phyloP scores from a whole-genome alignment of 2,113 vertebrate species.

The Dryoscopus gambensis region DNA sequence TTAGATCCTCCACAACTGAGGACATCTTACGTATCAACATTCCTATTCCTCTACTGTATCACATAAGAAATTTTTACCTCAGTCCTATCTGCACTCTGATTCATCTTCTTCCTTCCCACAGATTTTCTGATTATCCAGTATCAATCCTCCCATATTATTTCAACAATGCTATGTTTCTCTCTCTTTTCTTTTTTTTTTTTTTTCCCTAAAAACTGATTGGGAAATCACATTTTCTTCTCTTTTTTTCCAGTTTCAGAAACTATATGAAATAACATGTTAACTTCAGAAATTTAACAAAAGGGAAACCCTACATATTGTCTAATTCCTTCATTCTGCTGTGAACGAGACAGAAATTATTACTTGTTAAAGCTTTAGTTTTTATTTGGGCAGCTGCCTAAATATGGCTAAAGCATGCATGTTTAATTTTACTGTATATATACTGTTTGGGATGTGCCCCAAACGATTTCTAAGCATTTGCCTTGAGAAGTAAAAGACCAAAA shows the following conservation, averaged over 20 bases:
- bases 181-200: neutral
- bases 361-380: neutral
- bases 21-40: neutral
- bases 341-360: neutral
- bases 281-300: neutral
- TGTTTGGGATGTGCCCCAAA: neutral
- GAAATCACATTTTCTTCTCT: neutral
- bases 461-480: neutral
- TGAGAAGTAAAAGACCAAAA: slow-evolving; percentile 1
- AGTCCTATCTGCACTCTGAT: neutral
- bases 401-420: neutral
- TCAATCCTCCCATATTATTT: neutral
- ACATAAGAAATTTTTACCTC: neutral
- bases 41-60: neutral
- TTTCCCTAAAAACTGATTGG: too few species aligned
- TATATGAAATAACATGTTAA: neutral
- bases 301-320: neutral
- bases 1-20: neutral
- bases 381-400: neutral
- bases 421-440: neutral
- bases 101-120: neutral
- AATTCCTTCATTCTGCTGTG: neutral
- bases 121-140: neutral
- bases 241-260: neutral
- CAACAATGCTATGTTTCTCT: neutral